Conservation (phyloP, 2,888 invertebrate genomes). For the Tanypteryx hageni region DNA sequence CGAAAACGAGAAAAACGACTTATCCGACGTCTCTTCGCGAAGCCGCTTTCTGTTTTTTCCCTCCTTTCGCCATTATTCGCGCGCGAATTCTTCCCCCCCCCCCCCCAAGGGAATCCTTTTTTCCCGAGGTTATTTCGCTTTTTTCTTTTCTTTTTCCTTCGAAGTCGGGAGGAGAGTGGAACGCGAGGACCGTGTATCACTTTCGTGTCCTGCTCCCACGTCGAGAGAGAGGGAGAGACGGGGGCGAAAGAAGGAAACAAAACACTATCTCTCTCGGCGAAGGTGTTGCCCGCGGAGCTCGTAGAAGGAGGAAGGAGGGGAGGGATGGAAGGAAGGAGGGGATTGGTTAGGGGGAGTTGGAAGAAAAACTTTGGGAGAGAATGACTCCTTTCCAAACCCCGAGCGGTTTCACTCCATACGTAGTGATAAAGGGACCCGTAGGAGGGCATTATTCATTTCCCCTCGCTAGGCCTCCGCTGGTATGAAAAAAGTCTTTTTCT, state of each 20-base stretch:
- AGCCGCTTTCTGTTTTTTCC: neutral
- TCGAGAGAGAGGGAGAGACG: neutral
- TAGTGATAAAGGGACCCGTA: no score
- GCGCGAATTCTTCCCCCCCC: neutral
- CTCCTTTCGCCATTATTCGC: neutral
- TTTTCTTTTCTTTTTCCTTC: neutral
- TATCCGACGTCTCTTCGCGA: neutral
- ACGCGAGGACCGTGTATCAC: neutral
- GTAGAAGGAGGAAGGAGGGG: neutral
- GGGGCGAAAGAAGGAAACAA: neutral
- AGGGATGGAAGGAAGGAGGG: neutral
- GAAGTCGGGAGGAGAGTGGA: neutral
- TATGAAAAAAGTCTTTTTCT: neutral
- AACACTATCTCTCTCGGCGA: neutral
- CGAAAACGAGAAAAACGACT: neutral
- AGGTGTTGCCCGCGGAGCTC: neutral
- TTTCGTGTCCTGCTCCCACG: neutral
- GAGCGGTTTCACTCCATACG: no score
- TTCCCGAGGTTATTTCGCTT: neutral
- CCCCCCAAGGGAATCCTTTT: neutral
- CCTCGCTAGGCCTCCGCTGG: neutral
- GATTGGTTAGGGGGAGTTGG: neutral
- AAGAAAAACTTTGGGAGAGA: neutral
- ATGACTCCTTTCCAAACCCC: no score
- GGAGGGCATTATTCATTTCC: neutral